Base-by-base conservation (phyloP, 2,888 invertebrate species). In the Scelioninae gen. 1 region DNA sequence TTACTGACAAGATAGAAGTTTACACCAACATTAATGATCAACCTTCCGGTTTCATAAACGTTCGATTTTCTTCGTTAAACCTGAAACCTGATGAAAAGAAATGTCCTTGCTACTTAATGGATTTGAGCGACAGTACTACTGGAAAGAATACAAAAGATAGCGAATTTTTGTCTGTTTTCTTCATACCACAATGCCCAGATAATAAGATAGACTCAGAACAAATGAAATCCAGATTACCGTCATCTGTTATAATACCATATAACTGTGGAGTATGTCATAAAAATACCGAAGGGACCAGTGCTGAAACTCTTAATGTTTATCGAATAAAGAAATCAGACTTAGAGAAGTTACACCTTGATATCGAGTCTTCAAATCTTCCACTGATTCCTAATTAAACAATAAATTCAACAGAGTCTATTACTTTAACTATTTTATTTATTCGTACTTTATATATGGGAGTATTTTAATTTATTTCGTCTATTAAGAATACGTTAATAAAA, bases 321-420 rank as follows among this genome's bases (percentile, higher is more conserved):
- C 49, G 72, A 23, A 79, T 79, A 79, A 79, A 79, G n/a, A 62
- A 68, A 16, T 62, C 68, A 8, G 80, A 80, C 13, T 43, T 80
- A 16, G 15, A 68, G 29, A 74, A 80, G 31, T 8, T 80, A 7
- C 53, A 68, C 1, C 60, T 80, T 13, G 16, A 80, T 31, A 62
- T 80, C 23, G 80, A 74, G 11, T 53, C 65, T 5, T 80, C 74
- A 10, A 60, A 60, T 62, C 68, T 72, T 10, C 38, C 51, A 29
- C 8, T 80, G 58, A 66, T 74, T 55, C 80, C 74, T 68, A 80
- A 74, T 2, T 74, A 40, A 72, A 16, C 5, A 47, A 3, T 43
- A 23, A 9, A 55, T 15, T 43, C 34, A 16, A 43, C 40, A 63
- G 63, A 65, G 47, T 63, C 49, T 55, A 47, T 47, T 62, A 60